Evolutionary conservation across 1,140 invertebrate genomes (phyloP), one percentile per base, ranked within the genome.

Genomic region (Achatina immaculata): DNA sequence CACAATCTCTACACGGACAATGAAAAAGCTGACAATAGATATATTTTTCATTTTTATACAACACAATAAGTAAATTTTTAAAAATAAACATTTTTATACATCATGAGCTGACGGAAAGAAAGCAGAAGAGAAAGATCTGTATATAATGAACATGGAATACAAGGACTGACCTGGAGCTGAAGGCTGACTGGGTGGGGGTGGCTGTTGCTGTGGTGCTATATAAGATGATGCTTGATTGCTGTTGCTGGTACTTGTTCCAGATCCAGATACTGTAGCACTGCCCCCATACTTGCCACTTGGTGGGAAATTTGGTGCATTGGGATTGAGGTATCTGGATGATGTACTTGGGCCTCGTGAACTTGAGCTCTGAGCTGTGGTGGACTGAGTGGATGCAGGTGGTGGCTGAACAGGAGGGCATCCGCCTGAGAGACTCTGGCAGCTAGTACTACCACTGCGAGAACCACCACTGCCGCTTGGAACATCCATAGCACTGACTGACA

Each of bases 231-330:
- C 68, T 69, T 14, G 34, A 21, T 34, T 38, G n/a, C 38, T 42
- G 6, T 2, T 69, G 58, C 16, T 31, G n/a, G 75, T n/a, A 34
- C 31, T 28, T 14, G 0, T 45, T 21, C 1, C 68, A 9, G 34
- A 34, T 1, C 36, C 55, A 0, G 51, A 4, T 6, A 28, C 48
- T 36, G n/a, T 42, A 65, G 19, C 19, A 34, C 34, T 68, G 58
- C 36, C 38, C 21, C 65, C 65, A 48, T 68, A 78, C 31, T 78
- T 77, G 34, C 21, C 68, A 42, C 62, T 68, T 14, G 58, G 31
- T 66, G 82, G 65, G 34, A 51, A 80, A 42, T 76, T 85, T 42
- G 79, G 72, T 21, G 82, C 77, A 75, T 79, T 84, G 42, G 81
- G 77, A 48, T 77, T 72, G 19, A 80, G 78, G 42, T 78, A 83